Evolutionary conservation across 2,888 invertebrate species (phyloP).

Genomic region (Opisthograptis luteolata): DNA sequence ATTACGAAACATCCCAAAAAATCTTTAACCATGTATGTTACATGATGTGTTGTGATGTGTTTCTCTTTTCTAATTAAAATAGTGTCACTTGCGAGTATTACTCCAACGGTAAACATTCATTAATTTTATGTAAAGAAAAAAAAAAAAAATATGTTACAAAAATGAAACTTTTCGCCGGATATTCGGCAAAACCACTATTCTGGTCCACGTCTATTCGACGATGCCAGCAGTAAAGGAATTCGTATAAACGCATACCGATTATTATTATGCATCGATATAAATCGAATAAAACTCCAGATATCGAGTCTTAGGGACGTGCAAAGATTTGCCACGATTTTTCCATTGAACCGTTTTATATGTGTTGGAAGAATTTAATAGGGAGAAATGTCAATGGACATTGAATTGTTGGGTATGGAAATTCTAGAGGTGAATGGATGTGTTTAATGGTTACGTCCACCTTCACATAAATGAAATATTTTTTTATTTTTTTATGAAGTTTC

Average conservation of each 20-base stretch:
- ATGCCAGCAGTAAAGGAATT: conserved; percentile 29
- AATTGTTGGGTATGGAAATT: conserved; percentile 2
- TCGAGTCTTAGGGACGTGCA: conserved; percentile 35
- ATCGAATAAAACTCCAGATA: conserved; percentile 40
- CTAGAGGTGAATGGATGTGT: conserved; percentile 1
- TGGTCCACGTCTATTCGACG: conserved; percentile 1
- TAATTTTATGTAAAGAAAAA: no score
- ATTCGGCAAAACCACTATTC: conserved; percentile 20
- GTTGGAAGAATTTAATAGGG: conserved; percentile 36
- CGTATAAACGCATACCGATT: conserved; percentile 44
- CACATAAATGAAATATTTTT: no score
- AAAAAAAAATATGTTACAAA: no score
- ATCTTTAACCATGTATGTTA: no score
- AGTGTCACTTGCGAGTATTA: no score
- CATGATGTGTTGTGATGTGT: no score
- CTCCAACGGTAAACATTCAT: no score
- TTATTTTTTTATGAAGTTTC: no score
- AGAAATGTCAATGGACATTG: conserved; percentile 1
- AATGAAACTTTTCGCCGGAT: neutral
- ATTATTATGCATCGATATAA: conserved; percentile 43
- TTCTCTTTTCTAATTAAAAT: no score
- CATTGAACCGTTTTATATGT: conserved; percentile 31
- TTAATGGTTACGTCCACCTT: no score
- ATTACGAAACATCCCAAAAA: no score
- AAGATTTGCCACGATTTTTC: conserved; percentile 37